Percentiles rank a stretch among this genome's conserved stretches.
Evolutionary conservation across 2,888 invertebrate species (phyloP).

Genomic region (Callimorpha dominula): DNA sequence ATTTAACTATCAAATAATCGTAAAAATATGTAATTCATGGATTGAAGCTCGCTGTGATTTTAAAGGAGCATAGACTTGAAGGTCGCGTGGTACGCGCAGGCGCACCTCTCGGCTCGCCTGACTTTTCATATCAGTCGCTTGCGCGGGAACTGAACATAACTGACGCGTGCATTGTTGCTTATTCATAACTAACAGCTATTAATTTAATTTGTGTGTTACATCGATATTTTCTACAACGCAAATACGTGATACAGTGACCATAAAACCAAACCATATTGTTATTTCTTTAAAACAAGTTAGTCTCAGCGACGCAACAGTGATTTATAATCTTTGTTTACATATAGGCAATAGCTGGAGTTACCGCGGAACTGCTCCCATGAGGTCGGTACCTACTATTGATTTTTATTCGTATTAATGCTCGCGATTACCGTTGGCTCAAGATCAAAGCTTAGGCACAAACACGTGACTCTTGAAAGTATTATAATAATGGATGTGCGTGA

Average conservation of each 20-base stretch:
- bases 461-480: slow-evolving; percentile 52
- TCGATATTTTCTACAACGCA: slow-evolving; percentile 11
- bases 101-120: slow-evolving; percentile 56
- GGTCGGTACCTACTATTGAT: slow-evolving; percentile 52
- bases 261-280: slow-evolving; percentile 4
- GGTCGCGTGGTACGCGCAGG: slow-evolving; percentile 52
- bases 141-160: slow-evolving; percentile 61
- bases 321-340: slow-evolving; percentile 43
- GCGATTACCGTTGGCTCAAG: slow-evolving; percentile 53
- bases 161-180: slow-evolving; percentile 57
- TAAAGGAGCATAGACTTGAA: slow-evolving; percentile 51
- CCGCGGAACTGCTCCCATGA: slow-evolving; percentile 42
- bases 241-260: slow-evolving; percentile 5
- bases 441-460: slow-evolving; percentile 54
- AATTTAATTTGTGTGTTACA: slow-evolving; percentile 24
- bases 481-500: slow-evolving; percentile 34
- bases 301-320: slow-evolving; percentile 29
- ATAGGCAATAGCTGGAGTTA: slow-evolving; percentile 35
- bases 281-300: slow-evolving; percentile 15
- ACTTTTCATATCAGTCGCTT: slow-evolving; percentile 65
- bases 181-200: slow-evolving; percentile 19
- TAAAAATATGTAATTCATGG: slow-evolving; percentile 17
- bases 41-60: slow-evolving; percentile 40
- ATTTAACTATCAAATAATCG: not conserved
- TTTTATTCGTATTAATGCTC: slow-evolving; percentile 34